Evolutionary conservation across 2,113 vertebrate genomes (phyloP).

Genomic region (Cottus gobio): DNA sequence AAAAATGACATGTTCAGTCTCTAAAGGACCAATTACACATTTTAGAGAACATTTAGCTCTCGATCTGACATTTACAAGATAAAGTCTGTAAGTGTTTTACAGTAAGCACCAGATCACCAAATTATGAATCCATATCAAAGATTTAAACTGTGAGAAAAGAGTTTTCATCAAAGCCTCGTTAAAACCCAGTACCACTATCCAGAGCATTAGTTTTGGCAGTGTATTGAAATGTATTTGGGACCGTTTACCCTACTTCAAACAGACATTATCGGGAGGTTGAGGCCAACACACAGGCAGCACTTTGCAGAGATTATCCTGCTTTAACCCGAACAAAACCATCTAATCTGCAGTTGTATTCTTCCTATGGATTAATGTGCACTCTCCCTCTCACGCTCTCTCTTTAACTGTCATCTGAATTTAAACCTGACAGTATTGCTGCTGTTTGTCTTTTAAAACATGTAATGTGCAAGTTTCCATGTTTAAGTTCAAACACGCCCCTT

Average conservation of each 20-base stretch:
- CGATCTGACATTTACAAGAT: background rate
- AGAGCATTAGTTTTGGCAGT: background rate
- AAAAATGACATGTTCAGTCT: background rate
- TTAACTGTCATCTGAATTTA: background rate
- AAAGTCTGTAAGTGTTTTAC: background rate
- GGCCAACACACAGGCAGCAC: slow-evolving; percentile 32
- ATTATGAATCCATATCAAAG: background rate
- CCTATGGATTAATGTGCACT: slow-evolving; percentile 54
- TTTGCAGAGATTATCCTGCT: slow-evolving; percentile 67
- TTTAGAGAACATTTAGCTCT: background rate
- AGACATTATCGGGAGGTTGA: slow-evolving; percentile 33
- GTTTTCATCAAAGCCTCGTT: background rate
- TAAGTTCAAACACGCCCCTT: background rate
- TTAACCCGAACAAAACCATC: slow-evolving; percentile 51
- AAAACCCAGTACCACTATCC: background rate
- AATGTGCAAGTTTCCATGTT: background rate
- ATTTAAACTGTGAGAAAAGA: background rate
- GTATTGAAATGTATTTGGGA: slow-evolving; percentile 15
- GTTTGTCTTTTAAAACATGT: background rate
- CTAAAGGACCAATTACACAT: background rate
- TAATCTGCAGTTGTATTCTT: slow-evolving; percentile 60
- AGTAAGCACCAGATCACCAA: background rate
- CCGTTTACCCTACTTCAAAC: slow-evolving; percentile 14
- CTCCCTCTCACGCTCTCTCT: background rate
- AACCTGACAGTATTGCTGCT: background rate